These are phyloP conservation scores for Poecilia picta DNA, from an alignment of 2,797 vertebrate genomes.

Conservation along the genomic window DNA sequence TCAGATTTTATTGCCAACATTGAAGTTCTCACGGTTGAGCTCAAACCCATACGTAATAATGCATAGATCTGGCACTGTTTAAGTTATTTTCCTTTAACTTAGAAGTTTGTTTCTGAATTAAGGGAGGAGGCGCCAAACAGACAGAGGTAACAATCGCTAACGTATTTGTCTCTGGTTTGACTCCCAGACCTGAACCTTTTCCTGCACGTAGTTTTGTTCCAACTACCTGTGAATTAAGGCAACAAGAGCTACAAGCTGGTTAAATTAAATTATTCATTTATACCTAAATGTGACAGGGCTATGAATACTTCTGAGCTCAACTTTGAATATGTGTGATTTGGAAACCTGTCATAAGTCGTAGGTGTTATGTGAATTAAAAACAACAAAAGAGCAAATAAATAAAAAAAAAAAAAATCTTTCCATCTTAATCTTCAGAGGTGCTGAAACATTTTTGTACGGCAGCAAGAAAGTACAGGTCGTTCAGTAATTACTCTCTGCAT, in stretches of 20 bases:
- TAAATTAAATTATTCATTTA: not conserved
- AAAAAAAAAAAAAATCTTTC: not conserved
- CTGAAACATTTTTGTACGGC: conserved; percentile 28
- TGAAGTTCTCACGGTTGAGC: not conserved
- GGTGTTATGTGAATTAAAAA: not conserved
- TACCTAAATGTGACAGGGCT: not conserved
- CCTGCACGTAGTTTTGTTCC: not conserved
- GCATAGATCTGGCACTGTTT: too few species aligned
- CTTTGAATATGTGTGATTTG: not conserved
- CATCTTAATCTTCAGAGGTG: not conserved
- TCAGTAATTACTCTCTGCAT: conserved; percentile 73
- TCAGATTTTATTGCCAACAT: not conserved
- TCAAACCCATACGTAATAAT: not conserved
- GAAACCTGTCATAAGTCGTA: not conserved
- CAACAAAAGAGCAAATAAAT: not conserved
- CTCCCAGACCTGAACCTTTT: too few species aligned
- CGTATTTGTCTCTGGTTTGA: not conserved
- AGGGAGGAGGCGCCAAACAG: not conserved
- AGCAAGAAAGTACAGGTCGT: conserved; percentile 80
- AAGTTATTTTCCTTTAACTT: not conserved
- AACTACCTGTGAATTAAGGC: too few species aligned
- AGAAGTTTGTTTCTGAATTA: not conserved
- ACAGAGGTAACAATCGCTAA: not conserved
- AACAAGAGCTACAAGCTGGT: not conserved
- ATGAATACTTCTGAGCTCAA: not conserved